Conservation (phyloP, 2,797 vertebrate genomes). For the Synanceia verrucosa region DNA sequence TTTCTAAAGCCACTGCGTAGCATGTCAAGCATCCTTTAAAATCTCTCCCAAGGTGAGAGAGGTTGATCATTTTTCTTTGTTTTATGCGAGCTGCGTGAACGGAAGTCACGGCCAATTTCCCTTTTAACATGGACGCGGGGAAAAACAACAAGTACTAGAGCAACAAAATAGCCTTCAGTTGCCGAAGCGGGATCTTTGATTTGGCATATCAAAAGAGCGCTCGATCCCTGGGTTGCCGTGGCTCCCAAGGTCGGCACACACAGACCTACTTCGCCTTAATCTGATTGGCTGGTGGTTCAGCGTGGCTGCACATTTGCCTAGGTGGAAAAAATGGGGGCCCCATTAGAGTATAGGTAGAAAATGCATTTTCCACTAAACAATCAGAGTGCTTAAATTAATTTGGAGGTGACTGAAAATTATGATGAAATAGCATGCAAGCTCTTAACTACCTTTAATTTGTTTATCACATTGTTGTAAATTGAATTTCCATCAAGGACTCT, state of each 20-base stretch:
- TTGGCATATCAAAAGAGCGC: slow-evolving; percentile 72
- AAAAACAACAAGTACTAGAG: slow-evolving; percentile 60
- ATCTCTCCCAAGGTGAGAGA: slow-evolving; percentile 47
- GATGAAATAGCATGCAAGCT: slow-evolving; percentile 54
- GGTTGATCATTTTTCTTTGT: slow-evolving; percentile 40
- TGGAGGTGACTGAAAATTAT: slow-evolving; percentile 40
- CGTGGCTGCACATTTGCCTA: slow-evolving; percentile 10
- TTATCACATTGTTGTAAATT: slow-evolving; percentile 32
- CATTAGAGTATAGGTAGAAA: slow-evolving; percentile 34
- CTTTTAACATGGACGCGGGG: slow-evolving; percentile 53
- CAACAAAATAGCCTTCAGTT: slow-evolving; percentile 70
- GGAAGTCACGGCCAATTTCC: slow-evolving; percentile 75
- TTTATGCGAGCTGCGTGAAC: slow-evolving; percentile 32
- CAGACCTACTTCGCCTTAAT: slow-evolving; percentile 45
- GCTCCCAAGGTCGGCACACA: slow-evolving; percentile 68
- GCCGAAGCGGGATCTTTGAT: slow-evolving; percentile 66
- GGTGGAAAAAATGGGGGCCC: slow-evolving; percentile 4
- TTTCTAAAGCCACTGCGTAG: slow-evolving; percentile 6
- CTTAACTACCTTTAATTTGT: slow-evolving; percentile 29
- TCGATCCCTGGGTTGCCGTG: slow-evolving; percentile 45
- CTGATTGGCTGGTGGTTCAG: slow-evolving; percentile 42
- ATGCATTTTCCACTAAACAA: slow-evolving; percentile 34
- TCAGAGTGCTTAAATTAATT: slow-evolving; percentile 35
- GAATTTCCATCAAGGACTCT: slow-evolving; percentile 37
- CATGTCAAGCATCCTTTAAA: slow-evolving; percentile 28